Percentiles rank a stretch among this genome's conserved stretches.
phyloP scores from a whole-genome alignment of 2,113 vertebrate species.

The Xiphophorus maculatus region DNA sequence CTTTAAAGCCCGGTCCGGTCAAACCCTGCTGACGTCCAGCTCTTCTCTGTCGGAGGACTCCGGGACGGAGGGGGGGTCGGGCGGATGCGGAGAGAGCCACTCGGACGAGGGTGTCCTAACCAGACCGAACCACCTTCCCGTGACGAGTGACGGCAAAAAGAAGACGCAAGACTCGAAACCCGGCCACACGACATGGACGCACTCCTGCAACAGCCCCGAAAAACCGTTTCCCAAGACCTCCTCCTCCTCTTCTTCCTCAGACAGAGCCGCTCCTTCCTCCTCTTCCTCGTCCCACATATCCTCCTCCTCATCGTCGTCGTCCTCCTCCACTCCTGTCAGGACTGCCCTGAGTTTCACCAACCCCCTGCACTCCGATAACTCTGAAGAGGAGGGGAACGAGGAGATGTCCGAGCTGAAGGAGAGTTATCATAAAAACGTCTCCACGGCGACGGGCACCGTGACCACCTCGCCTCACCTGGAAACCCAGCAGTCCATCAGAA shows the following conservation, averaged over 20 bases:
- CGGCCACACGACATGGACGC: slow-evolving; percentile 80
- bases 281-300: slow-evolving; percentile 64
- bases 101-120: slow-evolving; percentile 69
- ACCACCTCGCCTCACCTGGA: slow-evolving; percentile 79
- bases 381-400: slow-evolving; percentile 88
- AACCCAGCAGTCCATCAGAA: slow-evolving; percentile 81
- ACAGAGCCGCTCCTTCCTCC: slow-evolving; percentile 58
- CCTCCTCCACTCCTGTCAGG: slow-evolving; percentile 71
- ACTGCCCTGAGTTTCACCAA: slow-evolving; percentile 94
- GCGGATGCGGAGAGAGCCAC: slow-evolving; percentile 57
- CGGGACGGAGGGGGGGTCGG: slow-evolving; percentile 69
- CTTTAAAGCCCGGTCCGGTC: slow-evolving; percentile 85
- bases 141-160: slow-evolving; percentile 79
- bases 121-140: slow-evolving; percentile 89
- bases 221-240: slow-evolving; percentile 66
- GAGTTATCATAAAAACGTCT: slow-evolving; percentile 74
- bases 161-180: slow-evolving; percentile 66
- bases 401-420: slow-evolving; percentile 63
- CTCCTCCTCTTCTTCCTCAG: slow-evolving; percentile 70
- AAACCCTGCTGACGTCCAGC: slow-evolving; percentile 71
- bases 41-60: slow-evolving; percentile 84
- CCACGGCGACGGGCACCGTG: slow-evolving; percentile 87
- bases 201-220: slow-evolving; percentile 74
- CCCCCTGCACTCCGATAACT: slow-evolving; percentile 94
- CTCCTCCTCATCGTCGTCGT: slow-evolving; percentile 65